Percentiles rank a stretch among this genome's conserved stretches.
These are phyloP conservation scores for Genyomyrus donnyi DNA, from an alignment of 2,113 vertebrate genomes.

Conservation along the genomic window DNA sequence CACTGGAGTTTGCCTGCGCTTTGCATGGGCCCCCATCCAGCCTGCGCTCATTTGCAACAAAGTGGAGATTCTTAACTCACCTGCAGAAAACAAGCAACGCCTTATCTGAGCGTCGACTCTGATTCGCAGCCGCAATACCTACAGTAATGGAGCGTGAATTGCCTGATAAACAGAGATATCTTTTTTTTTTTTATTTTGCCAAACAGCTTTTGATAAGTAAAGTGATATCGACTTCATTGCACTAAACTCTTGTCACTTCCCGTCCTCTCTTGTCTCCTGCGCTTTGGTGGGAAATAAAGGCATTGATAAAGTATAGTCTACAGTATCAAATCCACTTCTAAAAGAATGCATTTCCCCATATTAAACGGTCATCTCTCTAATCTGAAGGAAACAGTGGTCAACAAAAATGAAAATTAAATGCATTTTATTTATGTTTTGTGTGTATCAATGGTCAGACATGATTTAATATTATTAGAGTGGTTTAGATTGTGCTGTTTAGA, in stretches of 20 bases:
- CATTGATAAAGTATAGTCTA: not conserved
- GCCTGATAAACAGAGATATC: slow-evolving; percentile 41
- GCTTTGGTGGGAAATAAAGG: not conserved
- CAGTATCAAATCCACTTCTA: not conserved
- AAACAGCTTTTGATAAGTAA: slow-evolving; percentile 29
- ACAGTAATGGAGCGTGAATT: slow-evolving; percentile 43
- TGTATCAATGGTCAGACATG: not conserved
- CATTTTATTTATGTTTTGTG: not conserved
- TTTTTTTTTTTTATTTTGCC: slow-evolving; percentile 28
- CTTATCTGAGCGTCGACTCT: slow-evolving; percentile 46
- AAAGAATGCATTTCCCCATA: not conserved
- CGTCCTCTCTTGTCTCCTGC: not conserved
- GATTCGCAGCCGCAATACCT: slow-evolving; percentile 44
- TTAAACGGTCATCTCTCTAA: not conserved
- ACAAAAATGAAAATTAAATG: not conserved
- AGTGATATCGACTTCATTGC: slow-evolving; percentile 20
- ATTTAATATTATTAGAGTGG: not conserved
- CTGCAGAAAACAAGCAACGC: slow-evolving; percentile 37
- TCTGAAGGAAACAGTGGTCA: not conserved
- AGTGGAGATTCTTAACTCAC: slow-evolving; percentile 33
- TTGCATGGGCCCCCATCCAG: slow-evolving; percentile 12
- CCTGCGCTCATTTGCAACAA: slow-evolving; percentile 32
- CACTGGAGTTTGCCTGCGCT: slow-evolving; percentile 15
- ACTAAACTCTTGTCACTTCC: slow-evolving; percentile 24
- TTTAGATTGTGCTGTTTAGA: not conserved